These are phyloP conservation scores for Vulpes lagopus DNA, from an alignment of 2,113 vertebrate genomes.

Conservation along the genomic window DNA sequence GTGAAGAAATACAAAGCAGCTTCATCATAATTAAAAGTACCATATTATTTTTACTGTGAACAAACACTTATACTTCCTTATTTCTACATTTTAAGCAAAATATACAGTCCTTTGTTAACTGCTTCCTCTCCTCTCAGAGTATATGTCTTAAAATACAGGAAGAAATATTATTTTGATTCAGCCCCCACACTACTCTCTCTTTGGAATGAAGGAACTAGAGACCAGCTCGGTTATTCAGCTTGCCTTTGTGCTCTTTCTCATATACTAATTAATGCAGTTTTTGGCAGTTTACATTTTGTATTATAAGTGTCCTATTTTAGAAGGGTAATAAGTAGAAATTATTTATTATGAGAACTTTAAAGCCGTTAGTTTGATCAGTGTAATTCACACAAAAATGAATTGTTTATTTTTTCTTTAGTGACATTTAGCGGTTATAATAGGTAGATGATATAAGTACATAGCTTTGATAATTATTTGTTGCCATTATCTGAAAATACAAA, in stretches of 20 bases:
- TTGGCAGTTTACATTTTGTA: constrained; percentile 51
- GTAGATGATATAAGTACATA: neutral
- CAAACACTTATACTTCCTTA: neutral
- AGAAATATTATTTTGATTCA: constrained; percentile 52
- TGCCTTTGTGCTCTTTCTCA: neutral
- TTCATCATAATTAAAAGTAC: constrained; percentile 7
- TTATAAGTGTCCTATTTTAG: neutral
- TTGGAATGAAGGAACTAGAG: constrained; percentile 19
- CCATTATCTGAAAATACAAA: constrained; percentile 43
- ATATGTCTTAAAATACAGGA: constrained; percentile 38
- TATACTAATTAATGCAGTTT: constrained; percentile 21
- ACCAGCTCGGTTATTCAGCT: neutral
- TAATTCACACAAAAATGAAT: neutral
- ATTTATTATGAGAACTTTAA: constrained; percentile 36
- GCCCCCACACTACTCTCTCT: neutral
- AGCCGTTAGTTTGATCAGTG: constrained; percentile 37
- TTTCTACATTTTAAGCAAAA: constrained; percentile 52
- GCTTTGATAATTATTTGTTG: constrained; percentile 13
- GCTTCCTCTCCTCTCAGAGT: constrained; percentile 2
- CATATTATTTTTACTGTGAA: constrained; percentile 9
- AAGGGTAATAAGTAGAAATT: constrained; percentile 27
- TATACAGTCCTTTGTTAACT: constrained; percentile 49
- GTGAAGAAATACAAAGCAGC: neutral
- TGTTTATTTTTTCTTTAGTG: constrained; percentile 1
- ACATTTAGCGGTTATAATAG: constrained; percentile 32